Evolutionary conservation across 2,113 vertebrate species (phyloP).

Genomic region (Micronisus gabar): DNA sequence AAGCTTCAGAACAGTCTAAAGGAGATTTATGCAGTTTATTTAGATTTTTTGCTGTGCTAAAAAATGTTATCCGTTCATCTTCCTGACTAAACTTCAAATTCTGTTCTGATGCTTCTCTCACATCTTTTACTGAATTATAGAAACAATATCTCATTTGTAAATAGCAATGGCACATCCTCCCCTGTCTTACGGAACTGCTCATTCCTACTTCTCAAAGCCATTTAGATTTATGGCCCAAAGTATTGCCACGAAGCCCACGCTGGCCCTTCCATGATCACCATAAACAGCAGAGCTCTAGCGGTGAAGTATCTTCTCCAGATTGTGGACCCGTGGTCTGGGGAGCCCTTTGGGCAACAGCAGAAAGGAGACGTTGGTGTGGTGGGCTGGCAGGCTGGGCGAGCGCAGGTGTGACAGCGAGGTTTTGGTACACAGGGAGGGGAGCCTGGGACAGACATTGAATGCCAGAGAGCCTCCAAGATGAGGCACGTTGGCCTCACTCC

Average conservation of each 20-base stretch:
- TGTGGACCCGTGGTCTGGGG: fast-evolving
- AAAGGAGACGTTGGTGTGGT: background rate
- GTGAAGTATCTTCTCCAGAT: background rate
- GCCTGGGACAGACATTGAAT: background rate
- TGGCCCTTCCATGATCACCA: background rate
- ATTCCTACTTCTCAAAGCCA: background rate
- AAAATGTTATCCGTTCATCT: background rate
- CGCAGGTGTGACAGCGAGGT: background rate
- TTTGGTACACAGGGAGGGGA: background rate
- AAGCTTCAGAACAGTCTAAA: background rate
- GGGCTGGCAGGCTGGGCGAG: fast-evolving
- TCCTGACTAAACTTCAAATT: background rate
- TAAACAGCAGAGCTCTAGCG: background rate
- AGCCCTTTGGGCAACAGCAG: background rate
- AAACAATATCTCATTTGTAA: background rate
- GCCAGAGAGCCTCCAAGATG: background rate
- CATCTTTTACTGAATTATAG: background rate
- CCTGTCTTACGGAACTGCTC: background rate
- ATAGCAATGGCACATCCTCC: background rate
- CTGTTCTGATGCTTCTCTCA: background rate
- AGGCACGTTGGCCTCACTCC: background rate
- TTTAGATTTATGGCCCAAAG: background rate
- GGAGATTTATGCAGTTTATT: background rate
- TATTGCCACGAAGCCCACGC: background rate
- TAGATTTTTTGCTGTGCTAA: background rate